phyloP scores from a whole-genome alignment of 2,888 invertebrate species.

The Micoletzkya japonica region DNA sequence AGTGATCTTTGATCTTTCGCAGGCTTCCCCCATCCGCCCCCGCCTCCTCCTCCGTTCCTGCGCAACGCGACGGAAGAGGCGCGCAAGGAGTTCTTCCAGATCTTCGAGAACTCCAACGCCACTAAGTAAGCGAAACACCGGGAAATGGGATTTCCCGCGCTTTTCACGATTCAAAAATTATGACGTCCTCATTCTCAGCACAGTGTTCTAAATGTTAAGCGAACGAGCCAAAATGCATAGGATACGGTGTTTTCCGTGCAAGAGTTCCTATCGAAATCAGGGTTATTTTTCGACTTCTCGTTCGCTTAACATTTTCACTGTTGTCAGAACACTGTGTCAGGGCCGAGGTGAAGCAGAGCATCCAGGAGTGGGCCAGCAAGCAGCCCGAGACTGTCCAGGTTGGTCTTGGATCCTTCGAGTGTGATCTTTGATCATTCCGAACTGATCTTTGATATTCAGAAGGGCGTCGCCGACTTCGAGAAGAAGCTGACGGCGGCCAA shows the following conservation, averaged over 20 bases:
- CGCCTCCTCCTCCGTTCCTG: slow-evolving; percentile 28
- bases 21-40: slow-evolving; percentile 2
- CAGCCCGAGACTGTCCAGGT: slow-evolving; percentile 20
- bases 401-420: no score
- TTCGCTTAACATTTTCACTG: no score
- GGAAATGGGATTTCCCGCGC: no score
- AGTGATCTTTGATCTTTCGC: neutral
- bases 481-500: neutral
- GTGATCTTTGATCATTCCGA: neutral
- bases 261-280: no score
- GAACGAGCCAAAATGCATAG: no score
- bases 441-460: neutral
- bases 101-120: slow-evolving; percentile 17
- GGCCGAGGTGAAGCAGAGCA: slow-evolving; percentile 17
- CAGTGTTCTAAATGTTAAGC: no score
- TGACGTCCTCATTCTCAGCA: no score
- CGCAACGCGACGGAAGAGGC: slow-evolving; percentile 18
- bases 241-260: no score
- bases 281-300: no score
- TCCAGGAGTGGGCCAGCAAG: slow-evolving; percentile 22
- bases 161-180: no score
- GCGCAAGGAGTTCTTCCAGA: slow-evolving; percentile 27
- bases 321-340: neutral
- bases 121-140: slow-evolving; percentile 12
- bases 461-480: slow-evolving; percentile 8